Evolutionary conservation across 2,797 vertebrate genomes (phyloP).

Genomic region (Euphonia xanthogaster): DNA sequence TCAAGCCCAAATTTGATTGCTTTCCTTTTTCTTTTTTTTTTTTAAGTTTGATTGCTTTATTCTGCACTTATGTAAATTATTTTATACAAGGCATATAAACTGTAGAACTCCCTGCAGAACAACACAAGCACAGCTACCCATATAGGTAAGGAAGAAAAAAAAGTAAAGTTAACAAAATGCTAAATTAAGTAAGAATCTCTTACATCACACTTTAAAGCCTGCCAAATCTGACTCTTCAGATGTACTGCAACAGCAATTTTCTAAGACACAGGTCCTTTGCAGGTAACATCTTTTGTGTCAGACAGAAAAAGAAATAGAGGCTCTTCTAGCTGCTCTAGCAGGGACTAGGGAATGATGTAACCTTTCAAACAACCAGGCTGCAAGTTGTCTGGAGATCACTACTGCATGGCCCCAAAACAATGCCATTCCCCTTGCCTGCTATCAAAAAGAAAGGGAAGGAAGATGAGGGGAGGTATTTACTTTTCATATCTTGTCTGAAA

Average conservation of each 20-base stretch:
- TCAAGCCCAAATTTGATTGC: neutral
- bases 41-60: neutral
- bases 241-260: constrained; percentile 9
- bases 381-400: neutral
- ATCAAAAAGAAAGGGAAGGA: neutral
- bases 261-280: neutral
- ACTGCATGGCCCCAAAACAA: neutral
- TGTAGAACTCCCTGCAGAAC: neutral
- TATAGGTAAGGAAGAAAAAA: neutral
- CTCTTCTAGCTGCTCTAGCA: neutral
- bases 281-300: neutral
- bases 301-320: neutral
- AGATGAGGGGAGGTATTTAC: neutral
- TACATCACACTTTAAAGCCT: constrained; percentile 39
- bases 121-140: neutral
- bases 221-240: constrained; percentile 45
- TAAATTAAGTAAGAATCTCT: constrained; percentile 59
- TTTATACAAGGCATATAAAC: neutral
- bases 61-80: neutral
- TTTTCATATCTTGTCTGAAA: neutral
- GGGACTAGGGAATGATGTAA: neutral
- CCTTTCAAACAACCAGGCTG: neutral
- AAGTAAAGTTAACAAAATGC: constrained; percentile 7
- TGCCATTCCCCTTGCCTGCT: neutral
- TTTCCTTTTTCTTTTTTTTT: neutral